Evolutionary conservation across 2,888 invertebrate species (phyloP), one percentile per base, ranked within the genome.

Genomic region (Drosophila eohydei): DNA sequence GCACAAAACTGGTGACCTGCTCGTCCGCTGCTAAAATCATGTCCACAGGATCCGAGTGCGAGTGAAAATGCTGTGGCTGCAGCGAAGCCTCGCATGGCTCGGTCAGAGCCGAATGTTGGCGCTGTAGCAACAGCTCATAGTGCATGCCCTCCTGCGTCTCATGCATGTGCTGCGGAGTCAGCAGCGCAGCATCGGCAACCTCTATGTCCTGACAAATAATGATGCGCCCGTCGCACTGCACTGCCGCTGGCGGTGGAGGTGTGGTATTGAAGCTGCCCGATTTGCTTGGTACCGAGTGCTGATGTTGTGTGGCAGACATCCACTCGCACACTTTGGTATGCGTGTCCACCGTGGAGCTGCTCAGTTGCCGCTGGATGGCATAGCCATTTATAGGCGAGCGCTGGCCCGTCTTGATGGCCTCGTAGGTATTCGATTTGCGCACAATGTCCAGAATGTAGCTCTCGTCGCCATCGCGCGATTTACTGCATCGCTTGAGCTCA

Each of bases 321-420:
- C 97, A 97, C 82, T 97, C 96, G 73, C 95, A 94, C 1, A 97
- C 97, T 94, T 97, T 97, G 14, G 96, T 96, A 89, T 97, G 96
- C 0, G 97, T 96, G 91, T 97, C 97, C 75, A 97, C 95, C 0
- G 97, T 97, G 73, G 96, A 97, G 6, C 95, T 95, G 7, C 96
- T 97, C 88, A 96, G 94, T 91, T 96, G 96, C 28, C 96, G 93
- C 26, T 95, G 94, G 34, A 96, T 92, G 90, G 95, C 95, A 84
- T 95, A 95, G 75, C 95, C 94, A 81, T 94, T 93, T 72, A 94
- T 94, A 11, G 93, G 92, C 0, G 92, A 92, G 38, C 90, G 88
- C 58, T 90, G 91, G 16, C 78, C 81, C 7, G 90, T 91, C 52
- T 92, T 92, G 34, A 92, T 91, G 9, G 91, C 90, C 65, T 92